phyloP scores from a whole-genome alignment of 1,140 invertebrate species.

The Pogonognathellus flavescens region DNA sequence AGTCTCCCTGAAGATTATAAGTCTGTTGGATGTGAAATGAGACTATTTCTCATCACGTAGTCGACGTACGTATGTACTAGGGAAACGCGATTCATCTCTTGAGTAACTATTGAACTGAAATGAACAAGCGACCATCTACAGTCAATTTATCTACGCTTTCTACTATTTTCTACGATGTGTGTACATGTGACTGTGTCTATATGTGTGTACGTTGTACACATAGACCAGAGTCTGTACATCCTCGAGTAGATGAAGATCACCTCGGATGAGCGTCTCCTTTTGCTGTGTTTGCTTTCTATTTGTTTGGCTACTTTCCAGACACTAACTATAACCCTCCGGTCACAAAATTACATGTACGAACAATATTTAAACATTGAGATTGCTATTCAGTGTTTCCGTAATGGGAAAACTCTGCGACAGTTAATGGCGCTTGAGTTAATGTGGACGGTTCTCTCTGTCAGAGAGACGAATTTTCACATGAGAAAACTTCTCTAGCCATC shows the following conservation, averaged over 20 bases:
- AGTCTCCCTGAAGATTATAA: conserved; percentile 31
- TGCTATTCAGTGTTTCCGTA: conserved; percentile 30
- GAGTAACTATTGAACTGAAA: too few species aligned
- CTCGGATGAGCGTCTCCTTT: neutral
- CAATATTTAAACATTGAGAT: conserved; percentile 35
- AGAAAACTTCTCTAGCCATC: too few species aligned
- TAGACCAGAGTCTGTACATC: neutral
- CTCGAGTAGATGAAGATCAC: conserved; percentile 2
- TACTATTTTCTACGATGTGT: too few species aligned
- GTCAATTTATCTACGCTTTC: too few species aligned
- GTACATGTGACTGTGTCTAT: too few species aligned
- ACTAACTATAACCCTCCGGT: conserved; percentile 25
- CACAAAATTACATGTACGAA: conserved; percentile 23
- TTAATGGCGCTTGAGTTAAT: neutral
- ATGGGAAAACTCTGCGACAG: conserved; percentile 25
- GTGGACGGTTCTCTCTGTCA: neutral
- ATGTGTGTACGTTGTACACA: too few species aligned
- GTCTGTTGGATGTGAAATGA: conserved; percentile 29
- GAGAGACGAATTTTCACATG: too few species aligned
- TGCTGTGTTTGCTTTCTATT: conserved; percentile 48
- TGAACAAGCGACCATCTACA: too few species aligned
- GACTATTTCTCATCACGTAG: conserved; percentile 46
- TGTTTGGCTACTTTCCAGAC: conserved; percentile 27
- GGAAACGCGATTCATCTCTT: neutral
- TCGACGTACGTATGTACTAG: conserved; percentile 1